A percentile compares a stretch with the other conserved stretches of the same genome.
Evolutionary conservation across 2,888 invertebrate genomes (phyloP).

Genomic region (Cacoxenus indagator): DNA sequence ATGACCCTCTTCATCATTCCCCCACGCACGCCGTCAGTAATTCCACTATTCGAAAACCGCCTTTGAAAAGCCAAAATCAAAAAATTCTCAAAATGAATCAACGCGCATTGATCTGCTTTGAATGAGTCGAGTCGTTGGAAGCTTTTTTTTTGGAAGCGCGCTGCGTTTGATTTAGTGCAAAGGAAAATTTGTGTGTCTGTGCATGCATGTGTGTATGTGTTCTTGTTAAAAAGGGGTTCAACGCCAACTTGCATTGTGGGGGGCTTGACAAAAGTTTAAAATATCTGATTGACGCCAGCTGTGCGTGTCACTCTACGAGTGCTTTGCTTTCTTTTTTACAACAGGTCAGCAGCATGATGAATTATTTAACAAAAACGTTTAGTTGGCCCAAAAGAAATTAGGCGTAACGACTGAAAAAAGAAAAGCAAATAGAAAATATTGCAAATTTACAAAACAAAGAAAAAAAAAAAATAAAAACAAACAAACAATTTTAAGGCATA

Average conservation of each 20-base stretch:
- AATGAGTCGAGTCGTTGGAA: constrained; percentile 9
- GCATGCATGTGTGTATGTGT: neutral
- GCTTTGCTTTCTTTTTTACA: constrained; percentile 53
- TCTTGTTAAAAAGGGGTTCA: neutral
- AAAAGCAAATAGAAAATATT: constrained; percentile 39
- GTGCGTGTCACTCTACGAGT: constrained; percentile 50
- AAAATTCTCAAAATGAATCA: neutral
- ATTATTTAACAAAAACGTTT: constrained; percentile 18
- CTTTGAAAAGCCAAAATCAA: neutral
- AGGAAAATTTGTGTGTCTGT: constrained; percentile 52
- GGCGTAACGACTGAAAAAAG: constrained; percentile 49
- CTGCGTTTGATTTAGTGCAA: constrained; percentile 56
- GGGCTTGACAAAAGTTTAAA: constrained; percentile 40
- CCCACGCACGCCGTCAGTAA: too few species aligned
- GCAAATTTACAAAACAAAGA: constrained; percentile 50
- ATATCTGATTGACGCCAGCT: constrained; percentile 55
- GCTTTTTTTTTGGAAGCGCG: neutral
- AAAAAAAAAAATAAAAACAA: too few species aligned
- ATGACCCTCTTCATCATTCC: too few species aligned
- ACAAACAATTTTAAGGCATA: constrained; percentile 43
- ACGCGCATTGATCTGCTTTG: constrained; percentile 1
- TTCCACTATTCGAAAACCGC: too few species aligned
- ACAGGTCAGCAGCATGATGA: constrained; percentile 30
- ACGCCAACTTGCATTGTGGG: too few species aligned
- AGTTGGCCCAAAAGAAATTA: constrained; percentile 48